Base-by-base conservation (phyloP, 2,113 vertebrate genomes). In the Globicephala melas region DNA sequence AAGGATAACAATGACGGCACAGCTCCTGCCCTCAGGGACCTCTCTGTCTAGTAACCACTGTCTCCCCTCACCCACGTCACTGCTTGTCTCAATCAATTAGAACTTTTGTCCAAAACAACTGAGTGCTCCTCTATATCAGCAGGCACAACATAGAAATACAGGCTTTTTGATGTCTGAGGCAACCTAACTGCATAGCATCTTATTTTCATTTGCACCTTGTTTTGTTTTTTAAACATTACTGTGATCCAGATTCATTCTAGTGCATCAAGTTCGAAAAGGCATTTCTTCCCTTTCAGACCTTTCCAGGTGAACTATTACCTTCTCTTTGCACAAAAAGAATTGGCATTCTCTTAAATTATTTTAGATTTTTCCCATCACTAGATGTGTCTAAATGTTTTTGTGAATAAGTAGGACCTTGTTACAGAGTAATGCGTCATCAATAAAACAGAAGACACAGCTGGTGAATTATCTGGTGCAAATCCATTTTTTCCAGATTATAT, bases 401-500 rank as follows among this genome's bases (percentile, higher is more conserved):
- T 55, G 38, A 93, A 17, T 86, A 91, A 74, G 23, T 28, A 68
- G 65, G 33, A 94, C 14, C 26, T 80, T 93, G 71, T 80, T 55
- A 85, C 44, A 81, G 50, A 50, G 28, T 67, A 65, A 65, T 81
- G 92, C 2, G 0, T 95, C 84, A 91, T 53, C 65, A 68, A 41
- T 41, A 81, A 71, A 79, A 74, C n/a, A 80, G 28, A 95, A 92
- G 91, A 90, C 60, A 97, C 63, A 97, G 84, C 85, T 95, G 93
- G 67, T 47, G 7, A 25, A 73, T 73, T 85, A 94, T 55, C 79
- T 73, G 26, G 20, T 93, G 74, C 96, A 94, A 97, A 97, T 97
- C 28, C 63, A 95, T 97, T 97, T 92, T 96, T 79, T 87, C 84
- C 92, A 92, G 92, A 94, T 88, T 63, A 94, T 82, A 90, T 12